phyloP scores from a whole-genome alignment of 2,888 invertebrate species.

The Tachina fera region DNA sequence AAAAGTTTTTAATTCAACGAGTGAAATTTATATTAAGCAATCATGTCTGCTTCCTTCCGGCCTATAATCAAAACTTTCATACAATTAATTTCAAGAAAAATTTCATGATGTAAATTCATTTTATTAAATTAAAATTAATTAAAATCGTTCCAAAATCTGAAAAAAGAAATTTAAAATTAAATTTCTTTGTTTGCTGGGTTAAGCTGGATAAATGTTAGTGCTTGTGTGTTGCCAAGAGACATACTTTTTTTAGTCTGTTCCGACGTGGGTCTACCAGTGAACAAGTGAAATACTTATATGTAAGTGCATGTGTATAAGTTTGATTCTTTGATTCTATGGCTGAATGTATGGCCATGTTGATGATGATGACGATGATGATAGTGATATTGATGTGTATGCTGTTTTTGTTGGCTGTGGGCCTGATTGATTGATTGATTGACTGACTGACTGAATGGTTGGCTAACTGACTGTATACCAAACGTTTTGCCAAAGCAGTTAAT shows the following conservation, averaged over 20 bases:
- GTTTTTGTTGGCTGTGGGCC: conserved; percentile 32
- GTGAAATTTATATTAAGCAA: no score
- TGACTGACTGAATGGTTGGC: conserved; percentile 20
- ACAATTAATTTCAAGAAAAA: no score
- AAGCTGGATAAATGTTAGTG: conserved; percentile 7
- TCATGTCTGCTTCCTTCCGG: no score
- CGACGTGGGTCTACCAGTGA: neutral
- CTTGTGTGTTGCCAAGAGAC: conserved; percentile 6
- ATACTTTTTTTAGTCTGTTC: conserved; percentile 23
- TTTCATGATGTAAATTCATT: no score
- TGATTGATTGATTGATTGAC: conserved; percentile 68
- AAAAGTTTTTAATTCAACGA: no score
- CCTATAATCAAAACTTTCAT: no score
- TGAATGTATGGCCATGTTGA: neutral
- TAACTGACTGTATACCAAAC: conserved; percentile 54
- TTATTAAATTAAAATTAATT: no score
- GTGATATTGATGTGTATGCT: conserved; percentile 25
- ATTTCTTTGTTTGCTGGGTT: no score
- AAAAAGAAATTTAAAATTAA: no score
- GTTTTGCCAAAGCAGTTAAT: conserved; percentile 25
- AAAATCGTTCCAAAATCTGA: no score
- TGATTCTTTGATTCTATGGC: conserved; percentile 39
- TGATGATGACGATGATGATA: conserved; percentile 19
- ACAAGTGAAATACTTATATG: neutral
- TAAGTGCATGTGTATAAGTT: conserved; percentile 12